phyloP scores from a whole-genome alignment of 2,888 invertebrate species.

The Cheilosia impressa region DNA sequence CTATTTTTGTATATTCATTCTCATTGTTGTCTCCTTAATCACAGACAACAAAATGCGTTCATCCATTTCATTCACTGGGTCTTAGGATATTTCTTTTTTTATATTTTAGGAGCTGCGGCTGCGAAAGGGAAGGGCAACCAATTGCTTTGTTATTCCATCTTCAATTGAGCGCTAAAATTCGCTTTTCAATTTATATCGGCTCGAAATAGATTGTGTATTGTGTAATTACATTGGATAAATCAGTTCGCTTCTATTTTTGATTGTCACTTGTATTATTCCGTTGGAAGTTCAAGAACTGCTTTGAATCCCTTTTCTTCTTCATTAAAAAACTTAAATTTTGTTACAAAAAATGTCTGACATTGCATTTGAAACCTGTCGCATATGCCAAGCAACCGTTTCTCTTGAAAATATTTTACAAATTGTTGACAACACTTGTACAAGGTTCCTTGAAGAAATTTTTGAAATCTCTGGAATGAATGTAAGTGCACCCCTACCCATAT shows the following conservation, averaged over 20 bases:
- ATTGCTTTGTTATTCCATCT: too few species aligned
- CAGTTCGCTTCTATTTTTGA: not conserved
- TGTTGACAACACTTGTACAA: constrained; percentile 38
- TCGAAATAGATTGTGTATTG: too few species aligned
- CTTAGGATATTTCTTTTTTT: too few species aligned
- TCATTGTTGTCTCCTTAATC: too few species aligned
- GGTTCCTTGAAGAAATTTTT: constrained; percentile 38
- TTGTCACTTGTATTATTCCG: not conserved
- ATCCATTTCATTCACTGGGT: too few species aligned
- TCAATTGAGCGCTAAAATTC: too few species aligned
- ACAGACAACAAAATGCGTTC: too few species aligned
- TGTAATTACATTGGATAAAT: too few species aligned
- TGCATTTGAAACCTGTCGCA: constrained; percentile 29
- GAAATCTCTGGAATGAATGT: constrained; percentile 48
- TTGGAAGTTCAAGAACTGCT: not conserved
- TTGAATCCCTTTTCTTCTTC: not conserved
- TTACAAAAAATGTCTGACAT: constrained; percentile 21
- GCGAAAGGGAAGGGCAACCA: too few species aligned
- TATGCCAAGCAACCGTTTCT: constrained; percentile 22
- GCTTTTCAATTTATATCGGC: too few species aligned
- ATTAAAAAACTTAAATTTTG: not conserved
- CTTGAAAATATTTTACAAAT: constrained; percentile 55
- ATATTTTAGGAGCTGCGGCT: too few species aligned
- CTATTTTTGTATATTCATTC: too few species aligned
- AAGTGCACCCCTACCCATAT: not conserved